Base-by-base conservation (phyloP, 2,888 invertebrate species). In the Bedellia somnulentella region DNA sequence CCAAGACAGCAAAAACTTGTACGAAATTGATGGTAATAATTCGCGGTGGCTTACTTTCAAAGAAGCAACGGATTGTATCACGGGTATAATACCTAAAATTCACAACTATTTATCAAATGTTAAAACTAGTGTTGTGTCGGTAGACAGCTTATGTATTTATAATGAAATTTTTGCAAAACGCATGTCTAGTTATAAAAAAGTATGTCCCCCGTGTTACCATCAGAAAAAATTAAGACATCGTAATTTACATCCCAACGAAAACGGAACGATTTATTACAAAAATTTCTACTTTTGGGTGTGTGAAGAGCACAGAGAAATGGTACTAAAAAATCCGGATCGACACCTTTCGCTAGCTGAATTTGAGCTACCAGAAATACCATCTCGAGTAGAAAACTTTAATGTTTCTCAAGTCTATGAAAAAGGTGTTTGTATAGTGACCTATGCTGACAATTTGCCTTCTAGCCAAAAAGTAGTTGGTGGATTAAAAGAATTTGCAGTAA, bases 251-350 rank as follows among this genome's bases (percentile, higher is more conserved):
- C 67, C 77, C 1, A 68, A 80, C 43, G 70, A 77, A 39, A 64
- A 63, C 24, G 81, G 82, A 4, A 44, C 83, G 28, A 59, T 84
- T 1, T 80, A 81, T 37, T 84, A 64, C 43, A 52, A 59, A 35
- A 52, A 70, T 16, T 45, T 54, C 28, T 81, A 75, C 49, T 85
- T 82, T 44, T 86, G 83, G 82, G 44, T 82, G 26, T 86, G 86
- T 41, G 30, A 48, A 1, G 51, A 67, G 13, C 85, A 86, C 41
- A 49, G 75, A 9, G 45, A 63, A 17, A 41, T 48, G 18, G 81
- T 83, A 35, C 37, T 75, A 12, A 44, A 53, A 15, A 36, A 60
- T 37, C 80, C 83, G 1, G 43, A 56, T 4, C 35, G 34, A 10
- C 76, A 62, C 46, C 48, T 81, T 11, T 23, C 38, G 37, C 26